Base-by-base conservation (phyloP, 2,797 vertebrate genomes). In the Calcarius lapponicus region DNA sequence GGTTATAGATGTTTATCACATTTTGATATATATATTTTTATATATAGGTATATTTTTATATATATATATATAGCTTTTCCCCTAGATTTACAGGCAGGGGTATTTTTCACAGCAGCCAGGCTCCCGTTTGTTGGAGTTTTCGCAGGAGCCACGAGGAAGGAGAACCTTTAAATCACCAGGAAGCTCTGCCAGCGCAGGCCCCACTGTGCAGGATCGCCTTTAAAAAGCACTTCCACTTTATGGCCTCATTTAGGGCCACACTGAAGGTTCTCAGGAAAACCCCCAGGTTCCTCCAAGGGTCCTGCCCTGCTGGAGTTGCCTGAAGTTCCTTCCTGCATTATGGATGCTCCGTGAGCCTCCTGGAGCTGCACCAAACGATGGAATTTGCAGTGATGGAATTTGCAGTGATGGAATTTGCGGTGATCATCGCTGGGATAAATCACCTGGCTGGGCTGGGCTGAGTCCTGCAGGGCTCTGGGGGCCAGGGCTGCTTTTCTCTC, bases 221-320 rank as follows among this genome's bases (percentile, higher is more conserved):
- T 97, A 96, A 97, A 98, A 97, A 97, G 96, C 97, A 95, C 94
- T 97, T 97, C 88, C 85, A 90, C 96, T 98, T 98, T 97, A 97
- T 94, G 86, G 94, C 92, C 96, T 97, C 94, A 98, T 98, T 98
- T 95, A 90, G 86, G 91, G 86, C 45, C 83, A 96, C 93, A 94
- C 86, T 93, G 95, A 97, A 78, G 36, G 78, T 92, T 95, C 94
- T 91, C 48, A 56, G 95, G 94, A 88, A 97, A 80, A 87, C 87
- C 84, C 92, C 84, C 64, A 60, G 54, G 80, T 61, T 88, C 54
- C 87, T 95, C 47, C 81, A 40, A 87, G 75, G 87, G 50, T 56
- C 92, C 90, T 94, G 86, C 61, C 57, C 91, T 54, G 84, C 40
- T 90, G 15, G 85, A 90, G 71, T 40, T 62, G 12, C 90, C 95